Conservation (phyloP, 2,113 vertebrate genomes). For the Seriola rivoliana region DNA sequence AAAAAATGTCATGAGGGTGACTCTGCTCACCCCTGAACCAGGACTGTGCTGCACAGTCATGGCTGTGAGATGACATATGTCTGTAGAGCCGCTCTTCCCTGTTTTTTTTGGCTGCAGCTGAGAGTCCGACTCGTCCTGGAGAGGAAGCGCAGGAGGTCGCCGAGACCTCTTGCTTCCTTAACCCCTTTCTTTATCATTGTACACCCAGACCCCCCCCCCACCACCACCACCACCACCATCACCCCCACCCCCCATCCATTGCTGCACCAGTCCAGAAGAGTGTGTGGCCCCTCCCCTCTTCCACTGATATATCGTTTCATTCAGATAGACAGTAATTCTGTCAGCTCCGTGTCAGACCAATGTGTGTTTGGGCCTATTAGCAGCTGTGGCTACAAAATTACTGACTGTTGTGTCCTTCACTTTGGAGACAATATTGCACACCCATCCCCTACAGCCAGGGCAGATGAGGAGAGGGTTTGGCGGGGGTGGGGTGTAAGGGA, state of each 20-base stretch:
- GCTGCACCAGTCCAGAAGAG: constrained; percentile 45
- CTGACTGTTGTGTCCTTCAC: constrained; percentile 86
- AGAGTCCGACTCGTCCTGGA: constrained; percentile 68
- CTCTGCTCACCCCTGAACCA: background rate
- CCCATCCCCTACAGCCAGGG: constrained; percentile 51
- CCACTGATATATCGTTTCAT: constrained; percentile 87
- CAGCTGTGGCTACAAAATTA: constrained; percentile 84
- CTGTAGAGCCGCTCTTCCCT: background rate
- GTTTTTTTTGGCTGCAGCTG: constrained; percentile 52
- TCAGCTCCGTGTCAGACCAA: constrained; percentile 85
- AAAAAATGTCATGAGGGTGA: too few relatives aligned
- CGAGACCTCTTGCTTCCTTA: constrained; percentile 82
- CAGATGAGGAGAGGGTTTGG: constrained; percentile 20
- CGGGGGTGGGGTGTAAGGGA: constrained; percentile 25
- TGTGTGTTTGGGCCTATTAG: constrained; percentile 78
- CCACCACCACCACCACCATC: too few relatives aligned
- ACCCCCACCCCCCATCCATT: constrained; percentile 22
- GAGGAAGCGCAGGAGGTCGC: constrained; percentile 79
- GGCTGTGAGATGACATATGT: too few relatives aligned
- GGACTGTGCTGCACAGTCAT: background rate
- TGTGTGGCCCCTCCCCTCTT: constrained; percentile 58
- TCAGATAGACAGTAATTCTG: constrained; percentile 87
- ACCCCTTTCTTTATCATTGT: constrained; percentile 65
- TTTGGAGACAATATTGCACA: constrained; percentile 77
- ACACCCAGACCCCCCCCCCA: constrained; percentile 35